phyloP scores from a whole-genome alignment of 2,797 vertebrate species.

The Sciurus carolinensis region DNA sequence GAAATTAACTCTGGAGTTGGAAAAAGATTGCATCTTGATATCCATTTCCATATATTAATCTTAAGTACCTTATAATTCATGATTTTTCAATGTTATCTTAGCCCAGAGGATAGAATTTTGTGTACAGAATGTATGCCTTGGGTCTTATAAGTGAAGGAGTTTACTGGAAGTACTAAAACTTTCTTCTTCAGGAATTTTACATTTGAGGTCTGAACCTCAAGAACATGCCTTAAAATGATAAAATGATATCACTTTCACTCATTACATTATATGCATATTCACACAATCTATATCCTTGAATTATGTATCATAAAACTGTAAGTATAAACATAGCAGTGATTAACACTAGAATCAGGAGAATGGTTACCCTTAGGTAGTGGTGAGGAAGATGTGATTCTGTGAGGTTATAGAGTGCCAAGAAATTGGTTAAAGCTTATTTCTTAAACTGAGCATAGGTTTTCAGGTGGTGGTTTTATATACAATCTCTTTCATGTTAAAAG shows the following conservation, averaged over 20 bases:
- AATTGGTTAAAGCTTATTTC: neutral
- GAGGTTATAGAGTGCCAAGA: neutral
- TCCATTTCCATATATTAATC: slow-evolving; percentile 39
- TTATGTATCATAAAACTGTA: neutral
- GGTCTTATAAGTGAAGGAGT: neutral
- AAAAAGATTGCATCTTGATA: neutral
- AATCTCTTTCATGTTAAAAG: slow-evolving; percentile 19
- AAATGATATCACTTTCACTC: neutral
- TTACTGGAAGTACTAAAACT: neutral
- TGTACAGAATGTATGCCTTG: neutral
- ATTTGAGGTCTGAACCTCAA: neutral
- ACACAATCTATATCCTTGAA: neutral
- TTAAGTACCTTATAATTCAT: neutral
- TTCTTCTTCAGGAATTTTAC: slow-evolving; percentile 31
- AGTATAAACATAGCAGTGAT: neutral
- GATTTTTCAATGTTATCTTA: neutral
- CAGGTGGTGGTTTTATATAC: neutral
- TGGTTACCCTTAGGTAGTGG: neutral
- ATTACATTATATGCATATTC: neutral
- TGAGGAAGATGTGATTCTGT: neutral
- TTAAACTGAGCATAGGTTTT: neutral
- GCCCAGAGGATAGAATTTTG: neutral
- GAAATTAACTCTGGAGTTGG: neutral
- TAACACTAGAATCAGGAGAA: neutral
- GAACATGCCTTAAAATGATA: slow-evolving; percentile 19